Evolutionary conservation across 2,888 invertebrate species (phyloP), one percentile per base, ranked within the genome.

Genomic region (Chamaedrilus cognettii): DNA sequence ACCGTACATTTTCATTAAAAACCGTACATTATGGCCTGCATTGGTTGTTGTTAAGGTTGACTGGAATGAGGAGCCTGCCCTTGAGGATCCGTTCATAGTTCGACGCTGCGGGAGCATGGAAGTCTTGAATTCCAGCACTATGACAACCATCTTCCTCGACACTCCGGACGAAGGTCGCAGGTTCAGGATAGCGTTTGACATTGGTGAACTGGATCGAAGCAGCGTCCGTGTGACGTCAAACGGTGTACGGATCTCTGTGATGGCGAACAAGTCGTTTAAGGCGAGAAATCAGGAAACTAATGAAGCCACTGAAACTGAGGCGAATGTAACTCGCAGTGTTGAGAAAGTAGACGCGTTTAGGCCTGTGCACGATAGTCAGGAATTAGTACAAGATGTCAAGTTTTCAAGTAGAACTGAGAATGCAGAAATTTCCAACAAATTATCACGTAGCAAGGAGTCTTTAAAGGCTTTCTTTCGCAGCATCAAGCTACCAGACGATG

Each of bases 151-250:
- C 49, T 65, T 70, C 61, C 28, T 71, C 58, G 72, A 72, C 26
- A 68, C 67, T 30, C 73, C 73, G n/a, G 72, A 72, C 33, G 31
- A 60, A 11, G 69, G 69, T 1, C 64, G 72, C 1, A 34, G 67
- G 28, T 74, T 69, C 60, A 70, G 72, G 61, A 56, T 75, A 35
- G 51, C 72, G 7, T 75, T 75, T 64, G 68, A 75, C 64, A 64
- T 69, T n/a, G 57, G 30, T 11, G 64, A 60, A 0, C 75, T 59
- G 56, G 71, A 69, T 3, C 64, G 59, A 4, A 50, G 65, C n/a
- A 66, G 50, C 19, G 65, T 73, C 23, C 50, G 65, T 5, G 71
- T 75, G 15, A 49, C 58, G 4, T 63, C 65, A 4, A 74, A 75
- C 50, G 62, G 52, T n/a, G 74, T 72, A 34, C 57, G 69, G 1